A percentile compares a stretch with the other conserved stretches of the same genome.
phyloP scores from a whole-genome alignment of 1,140 invertebrate genomes.

The fruit fly (Drosophila melanogaster) region DNA sequence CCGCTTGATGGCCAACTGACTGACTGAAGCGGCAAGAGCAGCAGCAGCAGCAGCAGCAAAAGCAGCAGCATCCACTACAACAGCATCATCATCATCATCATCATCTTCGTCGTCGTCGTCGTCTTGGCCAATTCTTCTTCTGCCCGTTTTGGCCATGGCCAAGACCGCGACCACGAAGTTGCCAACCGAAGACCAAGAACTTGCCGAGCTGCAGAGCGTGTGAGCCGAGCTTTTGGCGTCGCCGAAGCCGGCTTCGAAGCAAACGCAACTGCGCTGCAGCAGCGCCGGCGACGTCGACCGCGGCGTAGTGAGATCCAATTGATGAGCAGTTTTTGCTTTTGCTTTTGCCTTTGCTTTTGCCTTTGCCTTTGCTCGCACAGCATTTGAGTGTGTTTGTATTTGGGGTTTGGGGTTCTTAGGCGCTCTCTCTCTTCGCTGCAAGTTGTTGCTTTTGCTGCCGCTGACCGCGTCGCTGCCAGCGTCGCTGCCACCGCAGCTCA shows the following conservation, averaged over 20 bases:
- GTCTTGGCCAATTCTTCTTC: constrained; percentile 59
- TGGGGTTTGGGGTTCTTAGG: constrained; percentile 14
- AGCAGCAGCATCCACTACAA: constrained; percentile 32
- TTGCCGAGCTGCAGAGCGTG: constrained; percentile 67
- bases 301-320: constrained; percentile 65
- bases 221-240: constrained; percentile 54
- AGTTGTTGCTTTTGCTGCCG: constrained; percentile 18
- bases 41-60: constrained; percentile 1
- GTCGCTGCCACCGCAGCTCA: constrained; percentile 19
- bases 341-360: constrained; percentile 1
- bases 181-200: constrained; percentile 62
- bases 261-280: background rate
- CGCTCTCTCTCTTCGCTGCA: constrained; percentile 27
- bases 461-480: constrained; percentile 19
- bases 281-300: constrained; percentile 17
- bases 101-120: constrained; percentile 21
- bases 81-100: constrained; percentile 38
- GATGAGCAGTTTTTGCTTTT: constrained; percentile 59
- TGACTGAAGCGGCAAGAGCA: constrained; percentile 60
- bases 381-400: constrained; percentile 40
- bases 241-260: constrained; percentile 54
- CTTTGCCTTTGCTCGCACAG: constrained; percentile 8
- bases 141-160: constrained; percentile 55
- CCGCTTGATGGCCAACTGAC: constrained; percentile 80
- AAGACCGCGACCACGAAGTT: constrained; percentile 65